Conservation (phyloP, 2,888 invertebrate genomes). For the Scaptomyza cyrtandrae region DNA sequence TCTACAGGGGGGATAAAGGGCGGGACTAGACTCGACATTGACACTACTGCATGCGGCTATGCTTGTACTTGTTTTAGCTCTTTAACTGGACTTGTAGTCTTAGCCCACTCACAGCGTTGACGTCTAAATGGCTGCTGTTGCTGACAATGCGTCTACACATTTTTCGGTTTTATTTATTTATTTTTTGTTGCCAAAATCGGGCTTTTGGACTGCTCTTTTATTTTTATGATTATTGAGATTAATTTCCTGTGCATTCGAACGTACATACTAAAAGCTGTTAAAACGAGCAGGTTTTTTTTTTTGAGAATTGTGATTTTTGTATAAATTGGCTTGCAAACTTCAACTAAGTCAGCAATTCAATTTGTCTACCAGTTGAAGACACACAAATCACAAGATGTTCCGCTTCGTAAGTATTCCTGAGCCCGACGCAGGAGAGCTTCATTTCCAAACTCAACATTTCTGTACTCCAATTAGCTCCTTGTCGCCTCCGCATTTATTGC, state of each 20-base stretch:
- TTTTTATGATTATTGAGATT: slow-evolving; percentile 73
- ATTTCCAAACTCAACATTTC: background rate
- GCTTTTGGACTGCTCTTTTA: slow-evolving; percentile 49
- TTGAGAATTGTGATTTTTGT: slow-evolving; percentile 59
- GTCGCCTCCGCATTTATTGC: slow-evolving; percentile 61
- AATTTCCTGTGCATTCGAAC: slow-evolving; percentile 63
- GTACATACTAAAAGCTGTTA: slow-evolving; percentile 43
- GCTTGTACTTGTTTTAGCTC: slow-evolving; percentile 46
- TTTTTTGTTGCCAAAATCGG: slow-evolving; percentile 30
- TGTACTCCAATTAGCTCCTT: slow-evolving; percentile 48
- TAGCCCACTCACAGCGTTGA: slow-evolving; percentile 46
- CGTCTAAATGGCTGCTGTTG: slow-evolving; percentile 5
- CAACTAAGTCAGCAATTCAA: slow-evolving; percentile 53
- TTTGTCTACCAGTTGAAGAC: slow-evolving; percentile 50
- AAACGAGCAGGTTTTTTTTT: slow-evolving; percentile 45
- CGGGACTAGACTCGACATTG: slow-evolving; percentile 65
- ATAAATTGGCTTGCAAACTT: slow-evolving; percentile 57
- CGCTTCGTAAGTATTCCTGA: slow-evolving; percentile 65
- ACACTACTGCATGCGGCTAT: slow-evolving; percentile 71
- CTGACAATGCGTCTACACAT: slow-evolving; percentile 35
- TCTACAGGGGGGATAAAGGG: slow-evolving; percentile 11
- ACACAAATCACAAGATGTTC: slow-evolving; percentile 62
- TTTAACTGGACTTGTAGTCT: slow-evolving; percentile 22
- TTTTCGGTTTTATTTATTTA: slow-evolving; percentile 24
- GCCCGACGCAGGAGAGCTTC: background rate